A percentile compares a stretch with the other conserved stretches of the same genome.
phyloP scores from a whole-genome alignment of 1,140 invertebrate species.

The Diplogasteroides magnus region DNA sequence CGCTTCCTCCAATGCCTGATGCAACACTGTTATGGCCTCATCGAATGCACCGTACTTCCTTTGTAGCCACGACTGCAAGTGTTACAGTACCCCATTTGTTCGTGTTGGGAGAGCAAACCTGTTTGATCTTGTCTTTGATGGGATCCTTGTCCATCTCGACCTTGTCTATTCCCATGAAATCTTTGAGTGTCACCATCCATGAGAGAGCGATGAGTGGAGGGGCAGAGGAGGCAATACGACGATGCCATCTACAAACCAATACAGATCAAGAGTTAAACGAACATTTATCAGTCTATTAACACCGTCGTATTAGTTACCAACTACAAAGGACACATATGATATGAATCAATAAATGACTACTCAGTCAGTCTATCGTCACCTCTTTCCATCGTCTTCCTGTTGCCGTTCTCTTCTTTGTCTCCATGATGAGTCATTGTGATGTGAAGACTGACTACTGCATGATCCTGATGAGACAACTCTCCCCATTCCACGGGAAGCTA shows the following conservation, averaged over 20 bases:
- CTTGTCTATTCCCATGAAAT: slow-evolving; percentile 38
- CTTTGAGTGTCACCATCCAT: slow-evolving; percentile 40
- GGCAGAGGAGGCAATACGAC: no score
- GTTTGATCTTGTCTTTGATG: slow-evolving; percentile 54
- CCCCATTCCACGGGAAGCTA: neutral
- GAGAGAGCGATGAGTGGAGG: slow-evolving; percentile 38
- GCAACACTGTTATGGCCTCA: slow-evolving; percentile 42
- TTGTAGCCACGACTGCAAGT: slow-evolving; percentile 45
- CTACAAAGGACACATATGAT: no score
- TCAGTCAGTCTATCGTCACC: no score
- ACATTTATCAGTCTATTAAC: no score
- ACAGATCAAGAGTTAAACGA: no score
- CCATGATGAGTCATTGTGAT: neutral
- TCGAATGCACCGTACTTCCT: slow-evolving; percentile 45
- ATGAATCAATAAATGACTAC: no score
- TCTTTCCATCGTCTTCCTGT: neutral
- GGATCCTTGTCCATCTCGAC: slow-evolving; percentile 47
- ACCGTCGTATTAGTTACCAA: no score
- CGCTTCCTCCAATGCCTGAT: slow-evolving; percentile 37
- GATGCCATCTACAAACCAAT: no score
- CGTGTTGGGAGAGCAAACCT: slow-evolving; percentile 17
- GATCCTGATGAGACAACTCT: neutral
- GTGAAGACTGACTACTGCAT: no score
- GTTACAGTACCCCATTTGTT: neutral
- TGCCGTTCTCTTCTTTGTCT: neutral